phyloP scores from a whole-genome alignment of 2,797 vertebrate genomes.

The Paedocypris micromegethes region DNA sequence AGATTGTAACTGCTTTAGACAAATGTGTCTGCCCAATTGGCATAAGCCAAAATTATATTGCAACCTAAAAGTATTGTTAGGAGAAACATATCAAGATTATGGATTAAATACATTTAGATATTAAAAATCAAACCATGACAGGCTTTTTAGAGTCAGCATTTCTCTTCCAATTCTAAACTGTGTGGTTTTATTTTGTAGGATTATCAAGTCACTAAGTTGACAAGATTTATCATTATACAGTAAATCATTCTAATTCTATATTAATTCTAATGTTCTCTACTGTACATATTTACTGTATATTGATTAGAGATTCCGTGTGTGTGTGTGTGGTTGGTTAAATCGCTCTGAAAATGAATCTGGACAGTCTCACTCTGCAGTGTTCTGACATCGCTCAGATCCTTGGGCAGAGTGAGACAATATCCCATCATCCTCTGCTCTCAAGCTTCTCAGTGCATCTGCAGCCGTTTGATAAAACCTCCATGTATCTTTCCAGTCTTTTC shows the following conservation, averaged over 20 bases:
- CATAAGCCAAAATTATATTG: no score
- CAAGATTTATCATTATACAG: slow-evolving; percentile 18
- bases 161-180: slow-evolving; percentile 12
- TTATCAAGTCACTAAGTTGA: slow-evolving; percentile 26
- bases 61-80: no score
- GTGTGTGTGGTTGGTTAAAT: slow-evolving; percentile 31
- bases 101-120: no score
- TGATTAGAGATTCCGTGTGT: no score
- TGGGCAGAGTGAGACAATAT: slow-evolving; percentile 27
- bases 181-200: slow-evolving; percentile 6
- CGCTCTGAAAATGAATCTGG: slow-evolving; percentile 37
- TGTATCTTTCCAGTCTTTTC: slow-evolving; percentile 45
- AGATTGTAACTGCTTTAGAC: no score
- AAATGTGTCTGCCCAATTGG: no score
- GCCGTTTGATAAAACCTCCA: slow-evolving; percentile 46
- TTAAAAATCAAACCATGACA: no score
- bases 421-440: slow-evolving; percentile 39
- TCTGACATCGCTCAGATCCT: slow-evolving; percentile 25
- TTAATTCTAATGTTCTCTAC: no score
- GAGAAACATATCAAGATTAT: no score
- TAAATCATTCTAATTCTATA: slow-evolving; percentile 30
- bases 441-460: slow-evolving; percentile 37
- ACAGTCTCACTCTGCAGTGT: slow-evolving; percentile 28
- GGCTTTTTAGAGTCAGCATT: slow-evolving; percentile 1
- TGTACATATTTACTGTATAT: no score